Evolutionary conservation across 2,113 vertebrate genomes (phyloP).

Genomic region (Monopterus albus): DNA sequence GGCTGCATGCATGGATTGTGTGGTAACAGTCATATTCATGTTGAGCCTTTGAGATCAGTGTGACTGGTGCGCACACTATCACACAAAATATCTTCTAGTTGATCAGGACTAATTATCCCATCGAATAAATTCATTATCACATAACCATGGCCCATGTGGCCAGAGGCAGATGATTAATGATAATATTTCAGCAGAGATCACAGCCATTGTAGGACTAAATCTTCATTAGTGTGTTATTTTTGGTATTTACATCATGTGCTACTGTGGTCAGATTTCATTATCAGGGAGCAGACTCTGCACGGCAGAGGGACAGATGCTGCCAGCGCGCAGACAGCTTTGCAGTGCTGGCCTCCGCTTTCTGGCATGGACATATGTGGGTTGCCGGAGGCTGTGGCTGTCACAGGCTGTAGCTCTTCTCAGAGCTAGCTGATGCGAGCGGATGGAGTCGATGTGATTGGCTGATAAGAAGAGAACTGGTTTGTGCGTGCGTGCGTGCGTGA

Average conservation of each 20-base stretch:
- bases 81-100: slow-evolving; percentile 36
- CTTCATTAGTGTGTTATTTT: slow-evolving; percentile 64
- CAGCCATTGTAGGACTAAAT: slow-evolving; percentile 22
- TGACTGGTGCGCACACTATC: slow-evolving; percentile 17
- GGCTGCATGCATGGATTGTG: slow-evolving; percentile 33
- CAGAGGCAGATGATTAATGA: slow-evolving; percentile 54
- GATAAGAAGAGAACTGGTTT: slow-evolving; percentile 65
- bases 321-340: slow-evolving; percentile 74
- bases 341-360: slow-evolving; percentile 74
- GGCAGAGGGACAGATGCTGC: slow-evolving; percentile 74
- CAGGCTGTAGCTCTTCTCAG: slow-evolving; percentile 74
- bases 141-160: slow-evolving; percentile 34
- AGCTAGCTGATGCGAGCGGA: slow-evolving; percentile 75
- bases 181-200: slow-evolving; percentile 47
- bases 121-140: slow-evolving; percentile 64
- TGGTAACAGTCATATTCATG: slow-evolving; percentile 49
- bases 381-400: slow-evolving; percentile 81
- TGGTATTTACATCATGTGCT: slow-evolving; percentile 64
- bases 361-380: slow-evolving; percentile 81
- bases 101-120: slow-evolving; percentile 61
- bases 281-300: slow-evolving; percentile 59
- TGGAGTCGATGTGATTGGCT: slow-evolving; percentile 75
- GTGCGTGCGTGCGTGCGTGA: neutral
- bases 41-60: slow-evolving; percentile 52
- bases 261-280: slow-evolving; percentile 75